phyloP scores from a whole-genome alignment of 2,113 vertebrate species.

The Atrichornis clamosus region DNA sequence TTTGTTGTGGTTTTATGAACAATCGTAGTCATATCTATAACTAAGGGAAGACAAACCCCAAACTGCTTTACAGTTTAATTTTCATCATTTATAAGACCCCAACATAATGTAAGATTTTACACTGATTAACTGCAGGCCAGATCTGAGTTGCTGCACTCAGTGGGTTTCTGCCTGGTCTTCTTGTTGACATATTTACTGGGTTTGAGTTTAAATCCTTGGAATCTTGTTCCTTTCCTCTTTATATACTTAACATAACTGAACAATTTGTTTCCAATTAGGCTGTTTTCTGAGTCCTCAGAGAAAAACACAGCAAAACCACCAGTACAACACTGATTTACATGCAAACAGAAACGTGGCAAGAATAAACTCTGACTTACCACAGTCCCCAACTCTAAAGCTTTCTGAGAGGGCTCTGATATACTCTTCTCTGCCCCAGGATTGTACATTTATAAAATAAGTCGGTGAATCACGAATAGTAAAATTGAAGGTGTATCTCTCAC shows the following conservation, averaged over 20 bases:
- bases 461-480: conserved; percentile 92
- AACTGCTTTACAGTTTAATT: not conserved
- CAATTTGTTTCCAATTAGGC: conserved; percentile 33
- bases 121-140: not conserved
- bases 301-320: conserved; percentile 11
- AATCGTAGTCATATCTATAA: not conserved
- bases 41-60: not conserved
- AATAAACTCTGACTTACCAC: conserved; percentile 77
- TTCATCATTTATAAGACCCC: not conserved
- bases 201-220: not conserved
- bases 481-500: conserved; percentile 85
- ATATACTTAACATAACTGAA: not conserved
- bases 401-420: conserved; percentile 81
- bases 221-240: not conserved
- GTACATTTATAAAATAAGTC: conserved; percentile 83
- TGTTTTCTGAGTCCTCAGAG: conserved; percentile 24
- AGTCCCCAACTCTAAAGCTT: conserved; percentile 87
- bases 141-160: not conserved
- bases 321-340: not conserved
- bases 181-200: conserved; percentile 33
- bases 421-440: conserved; percentile 84
- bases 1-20: not conserved
- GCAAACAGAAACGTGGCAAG: not conserved
- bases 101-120: not conserved
- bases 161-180: not conserved